These are phyloP conservation scores for Opisthocomus hoazin DNA, from an alignment of 2,113 vertebrate species.

Conservation along the genomic window DNA sequence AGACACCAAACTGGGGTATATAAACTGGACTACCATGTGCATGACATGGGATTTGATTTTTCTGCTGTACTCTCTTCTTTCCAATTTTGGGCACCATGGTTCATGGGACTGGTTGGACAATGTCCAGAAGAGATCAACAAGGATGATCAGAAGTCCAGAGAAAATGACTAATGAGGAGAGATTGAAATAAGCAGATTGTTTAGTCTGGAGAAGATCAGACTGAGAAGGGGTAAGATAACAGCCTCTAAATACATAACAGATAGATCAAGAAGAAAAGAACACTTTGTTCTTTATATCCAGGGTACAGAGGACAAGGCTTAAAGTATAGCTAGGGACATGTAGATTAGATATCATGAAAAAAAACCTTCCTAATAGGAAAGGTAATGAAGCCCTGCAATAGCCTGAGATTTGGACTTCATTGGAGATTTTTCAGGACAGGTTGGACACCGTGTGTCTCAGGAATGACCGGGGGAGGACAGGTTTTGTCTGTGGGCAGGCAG, in stretches of 20 bases:
- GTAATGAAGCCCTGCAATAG: not conserved
- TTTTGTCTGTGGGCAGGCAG: conserved; percentile 3
- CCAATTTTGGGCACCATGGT: conserved; percentile 8
- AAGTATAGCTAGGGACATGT: not conserved
- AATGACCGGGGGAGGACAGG: not conserved
- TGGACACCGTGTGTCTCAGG: not conserved
- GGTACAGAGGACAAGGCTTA: not conserved
- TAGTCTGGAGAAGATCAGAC: conserved; percentile 29
- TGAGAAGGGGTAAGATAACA: not conserved
- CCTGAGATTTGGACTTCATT: not conserved
- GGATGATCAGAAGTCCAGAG: not conserved
- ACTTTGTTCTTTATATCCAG: not conserved
- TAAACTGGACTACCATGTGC: not conserved
- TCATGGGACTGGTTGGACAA: not conserved
- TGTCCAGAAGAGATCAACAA: not conserved
- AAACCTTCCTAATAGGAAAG: not conserved
- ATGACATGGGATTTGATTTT: not conserved
- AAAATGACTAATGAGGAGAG: conserved; percentile 11
- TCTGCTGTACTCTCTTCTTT: not conserved
- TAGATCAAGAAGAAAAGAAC: not conserved
- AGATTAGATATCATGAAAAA: not conserved
- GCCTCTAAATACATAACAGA: not conserved
- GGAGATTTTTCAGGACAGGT: not conserved
- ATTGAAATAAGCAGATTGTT: conserved; percentile 7
- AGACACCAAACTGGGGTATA: not conserved